Evolutionary conservation across 2,888 invertebrate species (phyloP).

Genomic region (Perizoma flavofasciatum): DNA sequence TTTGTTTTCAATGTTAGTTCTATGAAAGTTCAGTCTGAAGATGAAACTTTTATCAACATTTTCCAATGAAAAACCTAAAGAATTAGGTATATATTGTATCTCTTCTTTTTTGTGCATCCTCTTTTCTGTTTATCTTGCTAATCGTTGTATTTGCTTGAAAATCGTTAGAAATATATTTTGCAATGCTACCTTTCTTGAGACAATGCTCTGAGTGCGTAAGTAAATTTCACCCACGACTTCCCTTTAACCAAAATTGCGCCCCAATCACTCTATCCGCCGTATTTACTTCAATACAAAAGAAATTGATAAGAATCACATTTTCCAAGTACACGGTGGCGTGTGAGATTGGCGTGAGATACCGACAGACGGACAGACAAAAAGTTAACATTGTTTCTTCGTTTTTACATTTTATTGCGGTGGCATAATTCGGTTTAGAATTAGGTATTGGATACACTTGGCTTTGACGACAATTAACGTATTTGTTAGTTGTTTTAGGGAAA

Average conservation of each 20-base stretch:
- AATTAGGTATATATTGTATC: background rate
- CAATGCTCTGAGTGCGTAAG: too few relatives aligned
- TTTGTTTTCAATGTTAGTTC: too few relatives aligned
- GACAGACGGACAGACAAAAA: slow-evolving; percentile 45
- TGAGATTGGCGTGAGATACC: slow-evolving; percentile 61
- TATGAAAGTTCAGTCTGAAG: too few relatives aligned
- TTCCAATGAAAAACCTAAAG: too few relatives aligned
- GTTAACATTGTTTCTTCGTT: slow-evolving; percentile 44
- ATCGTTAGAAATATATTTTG: too few relatives aligned
- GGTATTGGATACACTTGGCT: slow-evolving; percentile 24
- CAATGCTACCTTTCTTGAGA: too few relatives aligned
- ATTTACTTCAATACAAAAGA: slow-evolving; percentile 48
- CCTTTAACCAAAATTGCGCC: slow-evolving; percentile 19
- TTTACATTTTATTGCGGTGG: slow-evolving; percentile 36
- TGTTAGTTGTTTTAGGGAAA: too few relatives aligned
- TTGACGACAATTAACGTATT: slow-evolving; percentile 1
- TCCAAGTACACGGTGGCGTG: slow-evolving; percentile 51
- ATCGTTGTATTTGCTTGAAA: too few relatives aligned
- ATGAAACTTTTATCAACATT: too few relatives aligned
- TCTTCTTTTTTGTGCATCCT: too few relatives aligned
- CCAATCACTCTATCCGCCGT: slow-evolving; percentile 20
- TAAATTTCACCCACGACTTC: slow-evolving; percentile 9
- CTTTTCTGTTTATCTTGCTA: too few relatives aligned
- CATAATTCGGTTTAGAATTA: slow-evolving; percentile 27
- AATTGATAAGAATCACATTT: slow-evolving; percentile 47